Evolutionary conservation across 2,797 vertebrate genomes (phyloP), one percentile per base, ranked within the genome.

Genomic region (Salmo trutta): DNA sequence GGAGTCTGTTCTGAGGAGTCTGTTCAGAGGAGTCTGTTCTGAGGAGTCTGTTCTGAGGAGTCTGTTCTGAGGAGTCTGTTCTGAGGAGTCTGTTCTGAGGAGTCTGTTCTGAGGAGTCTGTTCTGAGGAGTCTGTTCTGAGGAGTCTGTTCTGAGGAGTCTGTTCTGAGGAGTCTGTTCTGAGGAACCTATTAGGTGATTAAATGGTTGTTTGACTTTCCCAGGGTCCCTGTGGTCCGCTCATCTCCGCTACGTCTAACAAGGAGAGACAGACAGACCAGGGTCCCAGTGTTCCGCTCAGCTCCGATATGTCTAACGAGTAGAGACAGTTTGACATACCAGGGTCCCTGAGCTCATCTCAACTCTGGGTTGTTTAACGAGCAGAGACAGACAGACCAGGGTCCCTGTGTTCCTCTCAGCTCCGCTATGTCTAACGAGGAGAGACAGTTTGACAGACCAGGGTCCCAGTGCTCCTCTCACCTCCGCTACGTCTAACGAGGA

Each of bases 151-250:
- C 1, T 0, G 33, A 36, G 5, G 33, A 7, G 33, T 1, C 33
- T 36, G 33, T 36, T 36, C 33, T 0, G 33, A 36, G 5, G 33
- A 6, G 33, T 0, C 33, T 36, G 33, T 53, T 16, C 16, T 3
- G 52, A 15, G 77, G 79, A 77, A 62, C 73, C 83, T 81, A 77
- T 68, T 52, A 79, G 76, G 70, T 62, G 64, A 81, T 83, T 82
- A 83, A 84, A 82, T 82, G 76, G 83, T 85, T 84, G 72, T 82
- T 86, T 87, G 82, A 85, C 82, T 85, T 85, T 86, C 83, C 83
- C 77, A 82, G 79, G 79, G 85, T 81, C 83, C 77, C 81, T 31
- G 5, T 75, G 82, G 73, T 81, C 76, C 59, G 24, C 65, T 79
- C 74, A 59, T 79, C 75, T 81, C 77, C 47, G 31, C 59, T 79